Conservation (phyloP, 2,797 vertebrate genomes). For the Gallinago stenura region DNA sequence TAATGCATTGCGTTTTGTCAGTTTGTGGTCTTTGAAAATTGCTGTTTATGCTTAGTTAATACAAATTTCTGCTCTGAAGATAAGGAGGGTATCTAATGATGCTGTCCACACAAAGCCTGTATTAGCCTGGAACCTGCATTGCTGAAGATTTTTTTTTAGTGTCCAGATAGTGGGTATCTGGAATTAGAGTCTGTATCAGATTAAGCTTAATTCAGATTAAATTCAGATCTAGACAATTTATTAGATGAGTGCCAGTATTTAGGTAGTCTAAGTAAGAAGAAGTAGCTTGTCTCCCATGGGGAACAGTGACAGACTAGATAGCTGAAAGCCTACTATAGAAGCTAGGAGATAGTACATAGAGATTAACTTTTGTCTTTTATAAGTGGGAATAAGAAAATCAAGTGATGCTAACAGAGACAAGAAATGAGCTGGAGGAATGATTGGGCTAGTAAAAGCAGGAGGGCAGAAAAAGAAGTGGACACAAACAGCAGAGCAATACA, state of each 20-base stretch:
- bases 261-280: not conserved
- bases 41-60: not conserved
- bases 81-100: not conserved
- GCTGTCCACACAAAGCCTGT: not conserved
- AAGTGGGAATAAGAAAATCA: not conserved
- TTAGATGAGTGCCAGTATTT: not conserved
- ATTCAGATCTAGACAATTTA: not conserved
- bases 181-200: not conserved
- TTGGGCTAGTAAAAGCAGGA: not conserved
- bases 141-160: not conserved
- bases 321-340: not conserved
- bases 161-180: not conserved
- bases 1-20: not conserved
- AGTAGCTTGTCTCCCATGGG: not conserved
- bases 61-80: not conserved
- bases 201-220: not conserved
- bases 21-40: not conserved
- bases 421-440: not conserved
- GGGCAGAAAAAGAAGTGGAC: not conserved
- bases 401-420: not conserved
- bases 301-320: not conserved
- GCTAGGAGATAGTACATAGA: not conserved
- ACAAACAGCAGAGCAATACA: not conserved
- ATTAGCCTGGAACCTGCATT: not conserved
- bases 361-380: not conserved